Percentiles rank a stretch among this genome's conserved stretches.
Evolutionary conservation across 2,113 vertebrate genomes (phyloP).

Genomic region (Clupea harengus): DNA sequence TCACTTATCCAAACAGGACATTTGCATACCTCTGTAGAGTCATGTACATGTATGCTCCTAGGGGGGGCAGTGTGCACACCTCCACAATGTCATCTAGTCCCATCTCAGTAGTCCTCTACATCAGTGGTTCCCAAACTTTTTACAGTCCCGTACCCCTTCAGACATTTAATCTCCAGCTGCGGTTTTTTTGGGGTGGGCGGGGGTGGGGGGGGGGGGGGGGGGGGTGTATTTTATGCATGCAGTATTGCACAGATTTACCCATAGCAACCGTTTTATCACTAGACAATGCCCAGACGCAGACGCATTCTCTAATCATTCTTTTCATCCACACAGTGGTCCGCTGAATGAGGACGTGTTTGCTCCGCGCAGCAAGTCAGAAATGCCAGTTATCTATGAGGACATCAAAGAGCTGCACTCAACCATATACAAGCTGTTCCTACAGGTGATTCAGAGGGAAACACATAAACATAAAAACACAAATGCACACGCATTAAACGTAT

Average conservation of each 20-base stretch:
- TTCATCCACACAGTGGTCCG: slow-evolving; percentile 72
- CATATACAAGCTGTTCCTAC: slow-evolving; percentile 86
- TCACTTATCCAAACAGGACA: background rate
- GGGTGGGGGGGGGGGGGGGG: too few species aligned
- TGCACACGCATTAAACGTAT: background rate
- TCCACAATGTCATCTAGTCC: background rate
- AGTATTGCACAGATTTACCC: background rate
- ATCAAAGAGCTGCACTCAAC: slow-evolving; percentile 84
- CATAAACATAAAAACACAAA: background rate
- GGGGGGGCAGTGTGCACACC: background rate
- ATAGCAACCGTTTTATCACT: background rate
- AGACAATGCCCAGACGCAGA: background rate
- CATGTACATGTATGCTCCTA: background rate
- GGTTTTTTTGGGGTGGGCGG: too few species aligned
- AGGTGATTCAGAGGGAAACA: slow-evolving; percentile 68
- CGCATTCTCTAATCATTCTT: background rate
- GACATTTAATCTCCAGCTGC: too few species aligned
- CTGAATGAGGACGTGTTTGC: slow-evolving; percentile 90
- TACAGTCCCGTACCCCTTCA: too few species aligned
- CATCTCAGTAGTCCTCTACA: too few species aligned
- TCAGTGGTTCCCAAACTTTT: too few species aligned
- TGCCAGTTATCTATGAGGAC: slow-evolving; percentile 69
- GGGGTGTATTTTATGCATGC: background rate
- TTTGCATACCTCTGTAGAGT: background rate
- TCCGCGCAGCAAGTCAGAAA: slow-evolving; percentile 63